These are phyloP conservation scores for Smithornis capensis DNA, from an alignment of 2,113 vertebrate species.

Conservation along the genomic window DNA sequence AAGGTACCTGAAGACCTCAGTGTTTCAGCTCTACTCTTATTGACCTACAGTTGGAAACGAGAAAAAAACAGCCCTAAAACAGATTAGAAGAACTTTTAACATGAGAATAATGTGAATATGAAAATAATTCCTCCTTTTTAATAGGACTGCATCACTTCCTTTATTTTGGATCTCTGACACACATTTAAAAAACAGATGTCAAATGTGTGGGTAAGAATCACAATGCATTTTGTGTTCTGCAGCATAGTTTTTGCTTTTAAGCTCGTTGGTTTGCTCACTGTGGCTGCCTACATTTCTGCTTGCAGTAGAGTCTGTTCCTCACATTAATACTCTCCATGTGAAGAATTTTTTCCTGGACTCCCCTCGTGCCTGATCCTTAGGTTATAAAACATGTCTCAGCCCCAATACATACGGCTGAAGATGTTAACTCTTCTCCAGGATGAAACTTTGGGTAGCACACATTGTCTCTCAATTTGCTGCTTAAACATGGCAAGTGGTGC, in stretches of 20 bases:
- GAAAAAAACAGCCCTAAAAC: not conserved
- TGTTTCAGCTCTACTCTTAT: not conserved
- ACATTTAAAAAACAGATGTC: not conserved
- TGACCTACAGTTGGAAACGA: not conserved
- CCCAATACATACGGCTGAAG: not conserved
- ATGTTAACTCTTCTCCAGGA: not conserved
- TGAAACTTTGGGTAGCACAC: not conserved
- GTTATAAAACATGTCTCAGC: not conserved
- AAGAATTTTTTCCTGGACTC: constrained; percentile 36
- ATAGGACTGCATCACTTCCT: not conserved
- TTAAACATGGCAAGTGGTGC: not conserved
- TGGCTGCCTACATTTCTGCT: not conserved
- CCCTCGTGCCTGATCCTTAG: not conserved
- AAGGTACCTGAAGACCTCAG: not conserved
- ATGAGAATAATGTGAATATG: not conserved
- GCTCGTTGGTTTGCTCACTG: not conserved
- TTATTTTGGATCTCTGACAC: not conserved
- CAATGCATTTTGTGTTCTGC: not conserved
- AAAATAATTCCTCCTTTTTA: not conserved
- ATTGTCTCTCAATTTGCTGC: not conserved
- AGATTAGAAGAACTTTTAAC: not conserved
- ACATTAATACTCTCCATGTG: not conserved
- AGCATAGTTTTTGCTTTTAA: not conserved
- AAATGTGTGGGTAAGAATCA: not conserved
- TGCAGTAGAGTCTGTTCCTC: not conserved